phyloP scores from a whole-genome alignment of 2,113 vertebrate genomes.

The Dermatemys mawii region DNA sequence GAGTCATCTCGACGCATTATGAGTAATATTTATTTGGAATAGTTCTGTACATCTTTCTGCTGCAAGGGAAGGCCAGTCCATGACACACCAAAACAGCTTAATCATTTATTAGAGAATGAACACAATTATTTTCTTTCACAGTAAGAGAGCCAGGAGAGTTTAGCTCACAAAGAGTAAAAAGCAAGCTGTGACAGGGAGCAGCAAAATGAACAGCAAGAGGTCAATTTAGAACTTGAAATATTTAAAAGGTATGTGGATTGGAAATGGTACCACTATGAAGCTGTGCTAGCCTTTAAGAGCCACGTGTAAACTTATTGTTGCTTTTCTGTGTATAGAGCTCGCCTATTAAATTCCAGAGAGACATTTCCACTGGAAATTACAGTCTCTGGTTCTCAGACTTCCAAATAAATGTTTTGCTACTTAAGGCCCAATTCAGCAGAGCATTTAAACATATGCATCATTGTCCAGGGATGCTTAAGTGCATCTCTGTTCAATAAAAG shows the following conservation, averaged over 20 bases:
- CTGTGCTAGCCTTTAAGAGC: neutral
- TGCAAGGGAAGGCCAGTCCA: neutral
- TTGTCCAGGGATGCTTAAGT: neutral
- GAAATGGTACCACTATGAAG: neutral
- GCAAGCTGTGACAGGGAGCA: neutral
- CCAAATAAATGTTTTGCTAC: neutral
- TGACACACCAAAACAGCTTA: neutral
- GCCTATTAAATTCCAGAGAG: neutral
- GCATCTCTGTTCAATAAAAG: neutral
- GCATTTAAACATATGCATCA: neutral
- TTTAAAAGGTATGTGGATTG: neutral
- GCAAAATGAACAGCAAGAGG: constrained; percentile 18
- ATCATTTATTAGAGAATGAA: constrained; percentile 17
- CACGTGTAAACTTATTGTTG: neutral
- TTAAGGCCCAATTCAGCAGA: neutral
- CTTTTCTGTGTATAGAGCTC: neutral
- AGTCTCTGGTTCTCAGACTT: neutral
- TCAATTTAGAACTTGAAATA: constrained; percentile 31
- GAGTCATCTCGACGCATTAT: neutral
- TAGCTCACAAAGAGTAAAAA: neutral
- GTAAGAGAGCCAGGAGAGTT: neutral
- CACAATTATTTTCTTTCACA: constrained; percentile 2
- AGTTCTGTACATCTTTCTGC: neutral
- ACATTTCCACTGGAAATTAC: neutral
- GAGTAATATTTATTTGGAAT: neutral